Percentiles rank a stretch among this genome's conserved stretches.
phyloP scores from a whole-genome alignment of 1,140 invertebrate species.

The Chironomus tepperi region DNA sequence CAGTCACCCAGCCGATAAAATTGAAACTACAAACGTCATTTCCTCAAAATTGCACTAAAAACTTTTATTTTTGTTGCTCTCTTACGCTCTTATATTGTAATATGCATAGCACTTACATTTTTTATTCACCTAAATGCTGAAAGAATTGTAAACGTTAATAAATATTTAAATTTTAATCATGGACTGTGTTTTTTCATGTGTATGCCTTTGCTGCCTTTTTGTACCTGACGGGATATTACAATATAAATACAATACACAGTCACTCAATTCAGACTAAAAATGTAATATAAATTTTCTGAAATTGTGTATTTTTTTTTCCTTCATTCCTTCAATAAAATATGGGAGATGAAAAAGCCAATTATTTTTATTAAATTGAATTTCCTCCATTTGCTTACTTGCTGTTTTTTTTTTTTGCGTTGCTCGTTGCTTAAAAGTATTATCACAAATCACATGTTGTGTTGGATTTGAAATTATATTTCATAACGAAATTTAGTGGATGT shows the following conservation, averaged over 20 bases:
- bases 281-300: neutral
- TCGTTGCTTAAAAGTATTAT: neutral
- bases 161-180: conserved; percentile 15
- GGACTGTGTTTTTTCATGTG: conserved; percentile 2
- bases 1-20: neutral
- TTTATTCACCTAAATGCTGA: neutral
- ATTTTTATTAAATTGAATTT: neutral
- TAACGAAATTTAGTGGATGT: too few relatives aligned
- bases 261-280: neutral
- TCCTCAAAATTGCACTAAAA: neutral
- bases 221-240: conserved; percentile 11
- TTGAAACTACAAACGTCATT: too few relatives aligned
- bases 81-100: too few relatives aligned
- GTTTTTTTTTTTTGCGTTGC: neutral
- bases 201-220: neutral
- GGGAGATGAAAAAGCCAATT: neutral
- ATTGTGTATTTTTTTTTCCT: too few relatives aligned
- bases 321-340: neutral
- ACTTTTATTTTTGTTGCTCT: neutral
- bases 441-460: too few relatives aligned
- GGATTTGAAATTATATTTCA: too few relatives aligned
- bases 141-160: conserved; percentile 9
- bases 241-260: conserved; percentile 14
- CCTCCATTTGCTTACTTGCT: neutral
- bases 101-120: neutral